Evolutionary conservation across 2,888 invertebrate genomes (phyloP).

Genomic region (Acronicta leporina): DNA sequence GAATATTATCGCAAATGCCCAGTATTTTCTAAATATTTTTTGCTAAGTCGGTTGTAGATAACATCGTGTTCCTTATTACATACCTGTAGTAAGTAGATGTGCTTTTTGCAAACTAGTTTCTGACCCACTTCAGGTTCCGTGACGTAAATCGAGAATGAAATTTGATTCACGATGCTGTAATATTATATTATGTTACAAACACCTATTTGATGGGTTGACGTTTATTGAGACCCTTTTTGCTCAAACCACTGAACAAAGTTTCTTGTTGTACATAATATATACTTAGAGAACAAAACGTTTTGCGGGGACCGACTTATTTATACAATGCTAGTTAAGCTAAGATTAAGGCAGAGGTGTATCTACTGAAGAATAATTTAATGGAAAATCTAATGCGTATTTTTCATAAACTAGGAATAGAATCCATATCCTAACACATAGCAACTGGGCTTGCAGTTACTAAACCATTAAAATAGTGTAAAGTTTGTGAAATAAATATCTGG

Average conservation of each 20-base stretch:
- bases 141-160: slow-evolving; percentile 54
- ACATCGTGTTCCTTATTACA: slow-evolving; percentile 49
- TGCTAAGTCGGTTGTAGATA: slow-evolving; percentile 39
- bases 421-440: too few relatives aligned
- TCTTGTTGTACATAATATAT: not conserved
- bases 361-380: too few relatives aligned
- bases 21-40: slow-evolving; percentile 35
- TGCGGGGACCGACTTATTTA: too few relatives aligned
- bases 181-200: slow-evolving; percentile 40
- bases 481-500: too few relatives aligned
- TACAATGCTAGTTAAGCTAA: too few relatives aligned
- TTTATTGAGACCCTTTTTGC: slow-evolving; percentile 39
- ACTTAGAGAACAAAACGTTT: too few relatives aligned
- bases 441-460: too few relatives aligned
- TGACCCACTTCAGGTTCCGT: slow-evolving; percentile 57
- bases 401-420: too few relatives aligned
- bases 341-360: too few relatives aligned
- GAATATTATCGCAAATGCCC: slow-evolving; percentile 17
- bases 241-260: slow-evolving; percentile 4
- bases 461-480: too few relatives aligned
- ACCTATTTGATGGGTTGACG: slow-evolving; percentile 35
- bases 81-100: slow-evolving; percentile 38
- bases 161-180: slow-evolving; percentile 39
- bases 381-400: too few relatives aligned
- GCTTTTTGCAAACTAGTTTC: slow-evolving; percentile 51